Evolutionary conservation across 2,888 invertebrate genomes (phyloP), one percentile per base, ranked within the genome.

Genomic region (Polydrusus pterygomalis): DNA sequence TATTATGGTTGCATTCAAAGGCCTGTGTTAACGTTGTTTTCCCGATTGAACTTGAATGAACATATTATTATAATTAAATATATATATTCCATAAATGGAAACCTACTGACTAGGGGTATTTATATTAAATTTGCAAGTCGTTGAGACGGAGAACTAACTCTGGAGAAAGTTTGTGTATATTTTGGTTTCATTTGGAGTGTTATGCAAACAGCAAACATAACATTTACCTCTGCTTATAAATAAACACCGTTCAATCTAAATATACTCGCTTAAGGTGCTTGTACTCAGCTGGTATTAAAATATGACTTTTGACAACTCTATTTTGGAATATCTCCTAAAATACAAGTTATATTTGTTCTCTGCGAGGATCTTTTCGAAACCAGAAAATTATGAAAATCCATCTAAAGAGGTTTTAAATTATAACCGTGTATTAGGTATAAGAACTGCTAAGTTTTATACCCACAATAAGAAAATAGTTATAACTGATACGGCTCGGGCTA

Each of bases 181-280:
- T 60, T 64, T 64, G 49, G 30, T 34, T 64, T 49, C 30, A 25
- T 49, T 64, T 64, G 13, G 15, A 51, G 20, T 40, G 67, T 67
- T 67, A 67, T 54, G 49, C 63, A 71, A 71, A 62, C 63, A 18
- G 63, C 70, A 63, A 62, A 71, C 70, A 63, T 71, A 63, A 63
- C 58, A 73, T 69, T 74, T 62, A 74, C 68, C 68, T 68, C 49
- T 64, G 58, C 45, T 62, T 74, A 74, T 74, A 74, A 69, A 74
- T 74, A 74, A 69, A 69, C 64, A 45, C 45, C 17, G 10, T 69
- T 51, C 47, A 30, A 63, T 74, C 74, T 69, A 74, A 74, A 67
- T 74, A 68, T 68, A 56, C 54, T 47, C 54, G 30, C 20, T 40
- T 54, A 71, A 64, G 71, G 71, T 71, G 64, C 54, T 71, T 71